phyloP scores from a whole-genome alignment of 2,888 invertebrate genomes.

The Drosophila kuntzei region DNA sequence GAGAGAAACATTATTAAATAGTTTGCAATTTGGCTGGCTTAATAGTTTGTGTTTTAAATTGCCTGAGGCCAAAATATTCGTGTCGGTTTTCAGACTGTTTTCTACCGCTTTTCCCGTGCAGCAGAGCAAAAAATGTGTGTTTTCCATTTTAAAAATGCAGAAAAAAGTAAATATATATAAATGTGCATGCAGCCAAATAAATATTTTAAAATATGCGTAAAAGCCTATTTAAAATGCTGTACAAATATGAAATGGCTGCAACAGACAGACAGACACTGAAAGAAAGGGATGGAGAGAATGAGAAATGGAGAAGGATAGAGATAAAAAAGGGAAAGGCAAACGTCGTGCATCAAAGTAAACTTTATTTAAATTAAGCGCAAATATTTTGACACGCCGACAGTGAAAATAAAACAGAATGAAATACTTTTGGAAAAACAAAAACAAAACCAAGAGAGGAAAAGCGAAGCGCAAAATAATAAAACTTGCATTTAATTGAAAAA shows the following conservation, averaged over 20 bases:
- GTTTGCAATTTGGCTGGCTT: background rate
- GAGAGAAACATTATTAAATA: constrained; percentile 2
- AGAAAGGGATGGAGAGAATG: background rate
- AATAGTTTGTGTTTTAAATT: constrained; percentile 10
- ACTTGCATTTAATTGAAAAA: constrained; percentile 64
- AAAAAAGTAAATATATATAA: constrained; percentile 34
- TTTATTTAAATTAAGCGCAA: constrained; percentile 80
- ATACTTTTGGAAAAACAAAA: constrained; percentile 17
- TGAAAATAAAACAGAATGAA: constrained; percentile 42
- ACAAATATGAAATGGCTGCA: constrained; percentile 57
- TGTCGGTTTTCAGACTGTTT: constrained; percentile 3
- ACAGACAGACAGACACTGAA: background rate
- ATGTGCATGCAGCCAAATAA: constrained; percentile 50
- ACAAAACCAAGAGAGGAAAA: background rate
- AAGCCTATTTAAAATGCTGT: constrained; percentile 68
- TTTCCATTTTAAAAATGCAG: constrained; percentile 9
- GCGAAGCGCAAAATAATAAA: constrained; percentile 11
- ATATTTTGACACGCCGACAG: constrained; percentile 72
- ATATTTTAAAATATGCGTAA: constrained; percentile 66
- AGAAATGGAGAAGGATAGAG: background rate
- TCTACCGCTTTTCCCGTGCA: constrained; percentile 20
- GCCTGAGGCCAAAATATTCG: background rate
- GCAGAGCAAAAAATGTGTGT: constrained; percentile 19
- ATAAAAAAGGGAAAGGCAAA: background rate
- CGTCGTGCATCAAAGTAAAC: constrained; percentile 65